Evolutionary conservation across 2,113 vertebrate species (phyloP).

Genomic region (Sphaerodactylus townsendi): DNA sequence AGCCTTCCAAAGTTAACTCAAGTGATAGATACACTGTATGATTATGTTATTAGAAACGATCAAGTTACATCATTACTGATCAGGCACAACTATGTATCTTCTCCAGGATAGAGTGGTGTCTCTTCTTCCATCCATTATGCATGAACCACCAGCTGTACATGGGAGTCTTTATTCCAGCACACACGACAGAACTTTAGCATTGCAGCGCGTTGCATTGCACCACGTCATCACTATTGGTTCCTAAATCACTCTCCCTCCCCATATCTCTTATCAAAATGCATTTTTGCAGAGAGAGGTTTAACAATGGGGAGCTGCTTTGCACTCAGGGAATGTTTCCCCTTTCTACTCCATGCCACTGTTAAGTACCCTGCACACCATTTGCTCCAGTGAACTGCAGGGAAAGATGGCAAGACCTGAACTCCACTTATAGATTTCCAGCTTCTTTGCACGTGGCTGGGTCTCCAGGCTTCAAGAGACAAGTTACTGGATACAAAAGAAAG

Average conservation of each 20-base stretch:
- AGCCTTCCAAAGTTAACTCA: conserved; percentile 73
- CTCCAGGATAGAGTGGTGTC: conserved; percentile 77
- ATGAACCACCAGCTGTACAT: conserved; percentile 74
- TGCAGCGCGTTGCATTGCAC: conserved; percentile 74
- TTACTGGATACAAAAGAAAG: conserved; percentile 44
- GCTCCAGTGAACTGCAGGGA: conserved; percentile 71
- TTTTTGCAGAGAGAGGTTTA: conserved; percentile 62
- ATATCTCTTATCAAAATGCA: conserved; percentile 57
- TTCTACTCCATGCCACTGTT: conserved; percentile 52
- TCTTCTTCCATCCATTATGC: conserved; percentile 73
- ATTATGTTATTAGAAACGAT: conserved; percentile 74
- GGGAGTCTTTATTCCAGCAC: conserved; percentile 62
- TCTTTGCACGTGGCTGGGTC: conserved; percentile 73
- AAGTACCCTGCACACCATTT: conserved; percentile 59
- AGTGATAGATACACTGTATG: conserved; percentile 58
- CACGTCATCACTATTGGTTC: conserved; percentile 75
- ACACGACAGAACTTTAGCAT: conserved; percentile 73
- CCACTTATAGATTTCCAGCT: conserved; percentile 71
- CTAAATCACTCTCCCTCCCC: conserved; percentile 44
- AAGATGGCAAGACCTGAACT: conserved; percentile 60
- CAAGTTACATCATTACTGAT: conserved; percentile 81
- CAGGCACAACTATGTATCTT: conserved; percentile 78
- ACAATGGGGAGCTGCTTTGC: conserved; percentile 46
- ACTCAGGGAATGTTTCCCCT: conserved; percentile 42
- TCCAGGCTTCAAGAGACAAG: conserved; percentile 65